Evolutionary conservation across 2,113 vertebrate species (phyloP).

Genomic region (Daubentonia madagascariensis): DNA sequence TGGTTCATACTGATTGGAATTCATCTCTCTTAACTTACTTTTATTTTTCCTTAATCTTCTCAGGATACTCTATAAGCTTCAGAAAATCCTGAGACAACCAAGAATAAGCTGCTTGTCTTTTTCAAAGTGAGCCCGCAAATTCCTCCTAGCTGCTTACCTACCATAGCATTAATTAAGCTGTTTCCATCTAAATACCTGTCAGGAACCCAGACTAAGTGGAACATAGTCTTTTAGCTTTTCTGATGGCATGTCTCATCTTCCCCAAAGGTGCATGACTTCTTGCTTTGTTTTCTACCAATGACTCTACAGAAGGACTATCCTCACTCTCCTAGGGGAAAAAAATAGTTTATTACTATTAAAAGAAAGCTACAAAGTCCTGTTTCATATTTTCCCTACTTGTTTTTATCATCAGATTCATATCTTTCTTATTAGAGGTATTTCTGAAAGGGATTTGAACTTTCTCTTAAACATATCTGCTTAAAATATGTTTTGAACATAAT

Average conservation of each 20-base stretch:
- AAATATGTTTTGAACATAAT: conserved; percentile 10
- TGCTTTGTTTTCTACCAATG: neutral
- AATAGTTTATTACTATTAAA: neutral
- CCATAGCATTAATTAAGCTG: neutral
- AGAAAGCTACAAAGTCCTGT: neutral
- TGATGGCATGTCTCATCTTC: neutral
- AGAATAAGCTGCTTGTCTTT: neutral
- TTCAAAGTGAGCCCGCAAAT: neutral
- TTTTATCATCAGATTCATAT: neutral
- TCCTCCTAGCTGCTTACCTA: neutral
- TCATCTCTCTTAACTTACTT: neutral
- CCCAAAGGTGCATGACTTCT: neutral
- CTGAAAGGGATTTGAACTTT: neutral
- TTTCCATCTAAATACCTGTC: neutral
- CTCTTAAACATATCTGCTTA: neutral
- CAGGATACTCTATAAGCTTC: neutral
- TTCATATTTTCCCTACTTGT: neutral
- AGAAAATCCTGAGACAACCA: neutral
- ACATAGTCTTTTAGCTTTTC: neutral
- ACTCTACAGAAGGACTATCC: neutral
- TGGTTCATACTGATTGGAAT: neutral
- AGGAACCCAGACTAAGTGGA: neutral
- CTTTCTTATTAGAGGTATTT: neutral
- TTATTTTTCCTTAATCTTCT: neutral
- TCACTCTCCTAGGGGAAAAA: neutral